Conservation (phyloP, 2,797 vertebrate species). For the Thripadectes ignobilis region DNA sequence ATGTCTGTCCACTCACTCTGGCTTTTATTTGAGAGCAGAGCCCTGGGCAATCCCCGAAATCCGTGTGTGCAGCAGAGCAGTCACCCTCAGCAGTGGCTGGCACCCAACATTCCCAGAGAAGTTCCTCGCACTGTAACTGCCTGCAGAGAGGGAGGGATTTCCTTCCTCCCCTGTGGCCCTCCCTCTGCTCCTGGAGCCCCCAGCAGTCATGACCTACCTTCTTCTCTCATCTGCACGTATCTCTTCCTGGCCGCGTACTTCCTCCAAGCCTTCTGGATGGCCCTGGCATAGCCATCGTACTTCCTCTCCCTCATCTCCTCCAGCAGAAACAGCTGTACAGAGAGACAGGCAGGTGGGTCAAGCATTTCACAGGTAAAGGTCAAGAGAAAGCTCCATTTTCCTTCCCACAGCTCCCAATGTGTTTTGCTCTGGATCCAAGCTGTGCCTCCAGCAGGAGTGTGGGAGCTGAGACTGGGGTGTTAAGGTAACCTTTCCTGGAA, state of each 20-base stretch:
- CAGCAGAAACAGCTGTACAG: conserved; percentile 89
- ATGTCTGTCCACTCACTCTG: not conserved
- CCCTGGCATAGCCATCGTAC: conserved; percentile 92
- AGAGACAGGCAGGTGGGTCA: not conserved
- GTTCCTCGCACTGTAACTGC: not conserved
- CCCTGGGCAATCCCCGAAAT: not conserved
- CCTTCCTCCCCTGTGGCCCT: not conserved
- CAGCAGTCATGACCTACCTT: conserved; percentile 79
- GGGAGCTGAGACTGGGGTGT: not conserved
- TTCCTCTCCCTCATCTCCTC: conserved; percentile 97
- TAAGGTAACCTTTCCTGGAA: not conserved
- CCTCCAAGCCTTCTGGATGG: conserved; percentile 96
- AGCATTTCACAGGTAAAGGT: not conserved
- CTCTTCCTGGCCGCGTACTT: conserved; percentile 91
- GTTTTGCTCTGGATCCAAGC: not conserved
- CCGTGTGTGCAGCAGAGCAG: not conserved
- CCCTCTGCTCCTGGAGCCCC: not conserved
- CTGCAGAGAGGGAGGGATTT: not conserved
- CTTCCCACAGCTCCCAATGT: not conserved
- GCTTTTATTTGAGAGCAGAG: not conserved
- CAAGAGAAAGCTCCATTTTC: not conserved
- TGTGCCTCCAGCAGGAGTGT: not conserved
- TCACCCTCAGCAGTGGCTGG: not conserved
- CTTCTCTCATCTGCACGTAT: conserved; percentile 97
- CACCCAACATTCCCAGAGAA: not conserved